phyloP scores from a whole-genome alignment of 2,113 vertebrate species.

The Solenodon paradoxus region DNA sequence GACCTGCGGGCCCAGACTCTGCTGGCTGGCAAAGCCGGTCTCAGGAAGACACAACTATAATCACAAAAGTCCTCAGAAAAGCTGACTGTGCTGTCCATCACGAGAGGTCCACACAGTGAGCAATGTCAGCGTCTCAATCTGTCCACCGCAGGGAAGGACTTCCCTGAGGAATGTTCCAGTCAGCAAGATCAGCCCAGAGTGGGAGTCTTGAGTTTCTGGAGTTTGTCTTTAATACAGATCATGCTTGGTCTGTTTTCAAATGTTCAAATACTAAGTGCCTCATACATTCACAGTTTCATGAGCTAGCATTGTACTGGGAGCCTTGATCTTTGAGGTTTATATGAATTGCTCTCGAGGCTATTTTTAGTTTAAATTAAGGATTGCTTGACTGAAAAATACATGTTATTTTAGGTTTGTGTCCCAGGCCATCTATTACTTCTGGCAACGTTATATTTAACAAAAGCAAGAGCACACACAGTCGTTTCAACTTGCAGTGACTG shows the following conservation, averaged over 20 bases:
- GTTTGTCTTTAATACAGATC: not conserved
- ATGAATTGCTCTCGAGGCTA: constrained; percentile 72
- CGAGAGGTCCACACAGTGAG: accelerated
- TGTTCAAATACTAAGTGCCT: constrained; percentile 67
- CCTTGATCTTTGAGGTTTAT: constrained; percentile 73
- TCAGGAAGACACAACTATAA: not conserved
- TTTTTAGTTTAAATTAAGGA: constrained; percentile 81
- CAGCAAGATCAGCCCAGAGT: constrained; percentile 1
- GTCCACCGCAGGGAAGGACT: not conserved
- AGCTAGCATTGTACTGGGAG: constrained; percentile 60
- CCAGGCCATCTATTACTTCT: constrained; percentile 78
- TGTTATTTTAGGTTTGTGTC: constrained; percentile 81
- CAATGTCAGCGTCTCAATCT: not conserved
- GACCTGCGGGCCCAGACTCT: not conserved
- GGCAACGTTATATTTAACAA: constrained; percentile 64
- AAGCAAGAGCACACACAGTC: constrained; percentile 32
- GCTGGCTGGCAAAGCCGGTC: not conserved
- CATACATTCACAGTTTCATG: constrained; percentile 62
- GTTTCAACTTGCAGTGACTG: constrained; percentile 62
- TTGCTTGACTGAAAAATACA: constrained; percentile 65
- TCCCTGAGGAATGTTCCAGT: constrained; percentile 40
- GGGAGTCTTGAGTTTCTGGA: not conserved
- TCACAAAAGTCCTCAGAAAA: not conserved
- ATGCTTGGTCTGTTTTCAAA: constrained; percentile 26
- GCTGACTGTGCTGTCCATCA: not conserved